Conservation (phyloP, 2,797 vertebrate species). For the Orientallactaga sibirica region DNA sequence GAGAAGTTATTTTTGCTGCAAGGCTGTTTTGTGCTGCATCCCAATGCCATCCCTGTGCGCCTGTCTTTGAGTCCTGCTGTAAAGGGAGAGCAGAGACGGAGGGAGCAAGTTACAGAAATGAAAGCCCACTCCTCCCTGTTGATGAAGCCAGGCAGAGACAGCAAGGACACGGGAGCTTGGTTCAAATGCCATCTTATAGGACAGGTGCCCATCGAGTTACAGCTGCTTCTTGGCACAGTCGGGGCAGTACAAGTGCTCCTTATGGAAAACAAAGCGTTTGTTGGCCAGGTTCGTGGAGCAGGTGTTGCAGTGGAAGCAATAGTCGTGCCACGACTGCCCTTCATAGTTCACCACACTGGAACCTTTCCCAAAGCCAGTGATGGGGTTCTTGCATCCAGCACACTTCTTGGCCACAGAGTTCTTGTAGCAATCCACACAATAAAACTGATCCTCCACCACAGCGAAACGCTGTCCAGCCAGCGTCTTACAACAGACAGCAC, state of each 20-base stretch:
- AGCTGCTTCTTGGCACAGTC: slow-evolving; percentile 96
- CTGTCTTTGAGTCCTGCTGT: slow-evolving; percentile 71
- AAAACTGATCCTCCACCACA: slow-evolving; percentile 94
- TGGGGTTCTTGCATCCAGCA: slow-evolving; percentile 96
- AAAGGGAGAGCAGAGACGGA: slow-evolving; percentile 69
- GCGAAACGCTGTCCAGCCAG: slow-evolving; percentile 95
- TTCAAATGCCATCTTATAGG: slow-evolving; percentile 82
- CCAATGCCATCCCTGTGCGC: slow-evolving; percentile 68
- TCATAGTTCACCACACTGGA: slow-evolving; percentile 99
- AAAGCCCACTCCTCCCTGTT: slow-evolving; percentile 79
- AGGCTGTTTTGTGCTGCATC: slow-evolving; percentile 76
- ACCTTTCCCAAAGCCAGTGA: slow-evolving; percentile 98
- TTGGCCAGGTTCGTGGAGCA: slow-evolving; percentile 96
- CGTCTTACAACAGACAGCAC: slow-evolving; percentile 94
- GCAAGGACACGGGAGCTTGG: slow-evolving; percentile 66
- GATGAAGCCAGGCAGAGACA: slow-evolving; percentile 67
- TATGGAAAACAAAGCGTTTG: slow-evolving; percentile 96
- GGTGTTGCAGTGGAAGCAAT: slow-evolving; percentile 99
- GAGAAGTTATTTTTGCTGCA: slow-evolving; percentile 67
- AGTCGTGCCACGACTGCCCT: slow-evolving; percentile 96
- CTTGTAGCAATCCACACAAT: slow-evolving; percentile 98
- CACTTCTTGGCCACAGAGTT: slow-evolving; percentile 98
- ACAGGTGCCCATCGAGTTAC: slow-evolving; percentile 87
- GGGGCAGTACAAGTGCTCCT: slow-evolving; percentile 95
- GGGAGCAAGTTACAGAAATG: slow-evolving; percentile 77